These are phyloP conservation scores for Theocolax elegans DNA, from an alignment of 1,140 invertebrate species.

Conservation along the genomic window DNA sequence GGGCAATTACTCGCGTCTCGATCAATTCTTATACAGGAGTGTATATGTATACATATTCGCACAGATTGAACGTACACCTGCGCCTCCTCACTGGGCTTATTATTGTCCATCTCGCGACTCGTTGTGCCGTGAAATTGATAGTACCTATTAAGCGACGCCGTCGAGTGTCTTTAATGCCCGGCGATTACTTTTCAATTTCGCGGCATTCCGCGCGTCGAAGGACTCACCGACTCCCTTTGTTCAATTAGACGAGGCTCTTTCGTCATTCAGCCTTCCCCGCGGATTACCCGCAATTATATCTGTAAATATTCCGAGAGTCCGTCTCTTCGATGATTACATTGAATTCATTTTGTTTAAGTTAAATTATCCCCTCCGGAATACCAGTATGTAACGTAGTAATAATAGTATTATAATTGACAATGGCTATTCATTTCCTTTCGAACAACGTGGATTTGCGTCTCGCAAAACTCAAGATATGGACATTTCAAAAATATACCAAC, in stretches of 20 bases:
- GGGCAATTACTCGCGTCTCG: not conserved
- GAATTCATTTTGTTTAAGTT: too few species aligned
- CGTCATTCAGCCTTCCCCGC: conserved; percentile 31
- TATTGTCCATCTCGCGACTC: conserved; percentile 5
- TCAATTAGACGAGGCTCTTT: conserved; percentile 30
- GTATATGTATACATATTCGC: not conserved
- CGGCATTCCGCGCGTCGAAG: conserved; percentile 18
- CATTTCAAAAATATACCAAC: not conserved
- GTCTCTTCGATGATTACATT: too few species aligned
- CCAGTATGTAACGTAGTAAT: too few species aligned
- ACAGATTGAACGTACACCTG: too few species aligned
- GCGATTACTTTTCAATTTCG: conserved; percentile 33
- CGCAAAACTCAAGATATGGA: too few species aligned
- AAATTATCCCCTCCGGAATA: too few species aligned
- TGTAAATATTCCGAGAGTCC: conserved; percentile 9
- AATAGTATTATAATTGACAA: too few species aligned
- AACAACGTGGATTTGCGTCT: too few species aligned
- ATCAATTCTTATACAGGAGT: not conserved
- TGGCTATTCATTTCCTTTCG: too few species aligned
- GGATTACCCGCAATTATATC: conserved; percentile 17
- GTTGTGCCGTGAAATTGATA: conserved; percentile 33
- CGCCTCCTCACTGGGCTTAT: conserved; percentile 8
- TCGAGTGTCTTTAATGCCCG: not conserved
- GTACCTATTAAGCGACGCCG: conserved; percentile 16
- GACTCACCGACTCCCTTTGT: conserved; percentile 11